Base-by-base conservation (phyloP, 2,113 vertebrate species). In the Panthera uncia region DNA sequence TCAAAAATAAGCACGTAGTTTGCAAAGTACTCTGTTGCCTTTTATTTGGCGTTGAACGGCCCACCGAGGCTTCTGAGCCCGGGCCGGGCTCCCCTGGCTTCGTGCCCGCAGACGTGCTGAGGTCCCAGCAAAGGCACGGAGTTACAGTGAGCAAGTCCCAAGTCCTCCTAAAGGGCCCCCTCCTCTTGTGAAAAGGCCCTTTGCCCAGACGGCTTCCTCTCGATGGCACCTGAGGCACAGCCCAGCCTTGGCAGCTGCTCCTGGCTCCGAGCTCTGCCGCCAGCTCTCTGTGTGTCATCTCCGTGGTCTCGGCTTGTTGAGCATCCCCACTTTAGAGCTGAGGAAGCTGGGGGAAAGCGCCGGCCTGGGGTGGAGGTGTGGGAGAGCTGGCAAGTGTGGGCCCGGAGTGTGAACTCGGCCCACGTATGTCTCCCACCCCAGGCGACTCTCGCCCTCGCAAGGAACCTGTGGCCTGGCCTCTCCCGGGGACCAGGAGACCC, bases 201-300 rank as follows among this genome's bases (percentile, higher is more conserved):
- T 33, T 73, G 65, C 23, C 5, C 7, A 13, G 50, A 71, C 11
- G 57, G 18, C 33, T 41, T n/a, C 50, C 31, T 41, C 65, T 89
- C 45, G 18, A 1, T 14, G 0, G 25, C 10, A n/a, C 16, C 2
- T 1, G 5, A 45, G 68, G 52, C 18, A 4, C 45, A 3, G n/a
- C n/a, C 1, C 48, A n/a, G 27, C 50, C 36, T 41, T 1, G 1
- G 45, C 45, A 45, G 45, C 45, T 52, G 52, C 16, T 52, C 4
- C 52, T 15, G 52, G 52, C 52, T 52, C 52, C 14, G 15, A 52
- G 52, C 14, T 52, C 52, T 16, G 14, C 52, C 52, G 52, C 16
- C 52, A 16, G 52, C 52, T 52, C 11, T 50, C 50, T 50, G 15
- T 52, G 14, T 52, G 52, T 18, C 15, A 0, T 16, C 52, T 52